A percentile compares a stretch with the other conserved stretches of the same genome.
Conservation (phyloP, 2,113 vertebrate genomes). For the Pseudorectes ferrugineus region DNA sequence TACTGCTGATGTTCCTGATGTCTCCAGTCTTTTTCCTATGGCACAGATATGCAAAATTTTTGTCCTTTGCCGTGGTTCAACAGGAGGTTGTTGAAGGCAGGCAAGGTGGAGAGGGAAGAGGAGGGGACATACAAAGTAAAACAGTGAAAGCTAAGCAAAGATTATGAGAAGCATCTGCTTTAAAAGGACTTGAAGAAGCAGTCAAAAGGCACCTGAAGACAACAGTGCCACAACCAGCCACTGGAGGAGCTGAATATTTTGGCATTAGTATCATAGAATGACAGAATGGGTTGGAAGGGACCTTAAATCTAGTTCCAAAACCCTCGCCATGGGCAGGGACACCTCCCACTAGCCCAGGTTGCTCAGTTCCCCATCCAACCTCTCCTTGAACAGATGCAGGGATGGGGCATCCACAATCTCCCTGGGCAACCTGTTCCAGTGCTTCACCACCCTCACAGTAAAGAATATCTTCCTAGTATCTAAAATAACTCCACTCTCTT, state of each 20-base stretch:
- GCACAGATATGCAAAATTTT: neutral
- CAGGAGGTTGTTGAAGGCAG: neutral
- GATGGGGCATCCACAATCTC: neutral
- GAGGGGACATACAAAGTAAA: neutral
- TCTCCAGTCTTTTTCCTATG: neutral
- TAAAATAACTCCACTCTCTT: neutral
- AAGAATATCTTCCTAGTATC: neutral
- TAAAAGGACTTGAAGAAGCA: neutral
- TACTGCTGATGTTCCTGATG: neutral
- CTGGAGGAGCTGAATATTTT: neutral
- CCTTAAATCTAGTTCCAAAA: neutral
- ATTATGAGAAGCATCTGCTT: neutral
- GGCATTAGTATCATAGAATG: neutral
- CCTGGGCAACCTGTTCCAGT: neutral
- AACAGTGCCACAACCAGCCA: neutral
- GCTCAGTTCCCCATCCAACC: no score
- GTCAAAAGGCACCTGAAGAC: neutral
- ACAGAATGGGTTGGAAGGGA: neutral
- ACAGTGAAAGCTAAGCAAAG: neutral
- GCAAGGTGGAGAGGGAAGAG: neutral
- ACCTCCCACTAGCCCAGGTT: neutral
- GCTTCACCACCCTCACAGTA: neutral
- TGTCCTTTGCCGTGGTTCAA: neutral
- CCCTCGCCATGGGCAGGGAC: neutral
- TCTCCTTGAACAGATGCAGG: neutral